These are phyloP conservation scores for Zaprionus africanus DNA, from an alignment of 1,140 invertebrate species.

Conservation along the genomic window DNA sequence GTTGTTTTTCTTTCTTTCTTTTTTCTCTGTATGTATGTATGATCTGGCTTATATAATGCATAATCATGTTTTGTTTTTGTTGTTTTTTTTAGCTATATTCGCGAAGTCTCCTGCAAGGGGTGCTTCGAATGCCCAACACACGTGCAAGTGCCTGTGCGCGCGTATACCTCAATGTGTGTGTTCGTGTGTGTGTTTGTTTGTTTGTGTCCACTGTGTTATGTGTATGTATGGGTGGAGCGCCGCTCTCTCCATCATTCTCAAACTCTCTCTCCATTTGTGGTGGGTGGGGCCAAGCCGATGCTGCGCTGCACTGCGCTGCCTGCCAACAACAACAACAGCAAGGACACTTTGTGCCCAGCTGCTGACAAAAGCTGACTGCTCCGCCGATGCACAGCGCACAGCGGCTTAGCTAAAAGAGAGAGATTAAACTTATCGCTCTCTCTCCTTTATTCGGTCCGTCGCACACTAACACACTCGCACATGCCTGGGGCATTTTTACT, in stretches of 20 bases:
- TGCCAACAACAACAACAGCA: not conserved
- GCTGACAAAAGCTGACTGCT: conserved; percentile 22
- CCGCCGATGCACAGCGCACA: conserved; percentile 47
- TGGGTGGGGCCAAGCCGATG: conserved; percentile 51
- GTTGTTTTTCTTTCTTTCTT: conserved; percentile 53
- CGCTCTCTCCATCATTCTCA: conserved; percentile 70
- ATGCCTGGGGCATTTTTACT: conserved; percentile 50
- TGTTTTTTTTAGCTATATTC: conserved; percentile 61
- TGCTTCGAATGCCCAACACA: conserved; percentile 58
- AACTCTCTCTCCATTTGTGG: conserved; percentile 71
- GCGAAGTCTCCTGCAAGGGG: conserved; percentile 45
- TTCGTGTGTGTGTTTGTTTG: conserved; percentile 10
- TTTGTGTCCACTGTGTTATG: conserved; percentile 14
- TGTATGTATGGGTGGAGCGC: conserved; percentile 40
- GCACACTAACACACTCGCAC: conserved; percentile 30
- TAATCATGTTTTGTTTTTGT: conserved; percentile 53
- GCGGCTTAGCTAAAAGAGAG: conserved; percentile 54
- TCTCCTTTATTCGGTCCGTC: conserved; percentile 22
- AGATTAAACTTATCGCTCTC: conserved; percentile 32
- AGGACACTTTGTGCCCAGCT: conserved; percentile 61
- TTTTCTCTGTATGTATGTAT: conserved; percentile 56
- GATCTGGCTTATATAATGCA: conserved; percentile 50
- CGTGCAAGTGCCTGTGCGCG: conserved; percentile 35
- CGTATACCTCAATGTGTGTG: not conserved
- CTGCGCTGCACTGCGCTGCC: conserved; percentile 43